Evolutionary conservation across 2,888 invertebrate species (phyloP).

Genomic region (Fragum sueziense): DNA sequence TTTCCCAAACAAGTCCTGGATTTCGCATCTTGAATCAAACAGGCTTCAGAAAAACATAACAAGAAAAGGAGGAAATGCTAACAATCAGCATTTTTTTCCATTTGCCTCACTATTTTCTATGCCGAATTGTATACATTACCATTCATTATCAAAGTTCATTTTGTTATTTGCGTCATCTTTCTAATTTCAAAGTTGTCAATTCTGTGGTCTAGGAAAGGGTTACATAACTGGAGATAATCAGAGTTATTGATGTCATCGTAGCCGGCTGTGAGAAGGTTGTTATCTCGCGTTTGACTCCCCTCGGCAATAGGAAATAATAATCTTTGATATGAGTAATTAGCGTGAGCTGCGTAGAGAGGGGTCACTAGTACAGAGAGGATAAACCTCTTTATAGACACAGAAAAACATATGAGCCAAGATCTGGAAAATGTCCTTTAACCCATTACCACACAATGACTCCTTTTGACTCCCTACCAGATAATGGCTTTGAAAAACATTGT

Average conservation of each 20-base stretch:
- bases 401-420: background rate
- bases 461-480: no score
- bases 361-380: conserved; percentile 17
- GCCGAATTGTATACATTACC: no score
- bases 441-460: no score
- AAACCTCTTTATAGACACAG: no score
- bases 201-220: no score
- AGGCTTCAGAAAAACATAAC: background rate
- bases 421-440: no score
- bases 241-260: conserved; percentile 18
- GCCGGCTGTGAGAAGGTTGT: background rate
- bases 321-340: conserved; percentile 23
- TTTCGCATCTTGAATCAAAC: no score
- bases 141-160: no score
- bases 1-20: no score
- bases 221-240: background rate
- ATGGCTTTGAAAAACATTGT: no score
- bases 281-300: conserved; percentile 7
- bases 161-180: no score
- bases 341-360: background rate
- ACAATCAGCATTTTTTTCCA: background rate
- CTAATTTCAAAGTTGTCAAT: no score
- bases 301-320: conserved; percentile 24
- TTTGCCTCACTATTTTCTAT: background rate
- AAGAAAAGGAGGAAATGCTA: background rate